These are phyloP conservation scores for Pogoniulus pusillus DNA, from an alignment of 2,797 vertebrate species.

Conservation along the genomic window DNA sequence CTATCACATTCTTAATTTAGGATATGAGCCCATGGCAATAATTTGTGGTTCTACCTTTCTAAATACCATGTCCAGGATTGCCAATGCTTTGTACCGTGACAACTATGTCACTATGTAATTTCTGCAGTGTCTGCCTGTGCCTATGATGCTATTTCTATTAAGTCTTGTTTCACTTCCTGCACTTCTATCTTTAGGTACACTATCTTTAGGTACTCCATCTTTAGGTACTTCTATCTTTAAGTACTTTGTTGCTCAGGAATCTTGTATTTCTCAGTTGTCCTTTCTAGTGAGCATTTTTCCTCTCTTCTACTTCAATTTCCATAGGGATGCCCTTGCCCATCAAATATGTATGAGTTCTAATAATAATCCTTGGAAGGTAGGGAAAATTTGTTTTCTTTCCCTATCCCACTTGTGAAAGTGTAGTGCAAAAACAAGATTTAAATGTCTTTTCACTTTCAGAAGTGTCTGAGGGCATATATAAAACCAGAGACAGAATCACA, in stretches of 20 bases:
- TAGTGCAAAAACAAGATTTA: too few relatives aligned
- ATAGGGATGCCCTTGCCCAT: neutral
- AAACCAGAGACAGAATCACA: too few relatives aligned
- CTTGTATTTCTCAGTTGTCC: neutral
- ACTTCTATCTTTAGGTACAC: neutral
- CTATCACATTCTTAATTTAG: neutral
- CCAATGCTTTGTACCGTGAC: neutral
- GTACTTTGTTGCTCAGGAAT: neutral
- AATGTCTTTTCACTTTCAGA: too few relatives aligned
- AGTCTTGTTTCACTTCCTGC: neutral
- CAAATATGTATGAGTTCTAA: neutral
- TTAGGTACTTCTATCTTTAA: too few relatives aligned
- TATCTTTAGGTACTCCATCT: neutral
- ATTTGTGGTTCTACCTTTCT: neutral
- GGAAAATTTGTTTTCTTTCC: neutral
- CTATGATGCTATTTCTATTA: neutral
- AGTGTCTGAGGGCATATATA: too few relatives aligned
- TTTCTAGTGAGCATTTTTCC: neutral
- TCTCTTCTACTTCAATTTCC: neutral
- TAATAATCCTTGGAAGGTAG: neutral
- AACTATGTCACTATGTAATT: neutral
- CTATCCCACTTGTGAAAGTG: neutral
- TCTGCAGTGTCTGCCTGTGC: neutral
- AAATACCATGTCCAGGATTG: neutral
- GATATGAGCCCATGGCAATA: rapidly evolving